Base-by-base conservation (phyloP, 1,140 invertebrate genomes). In the Sycophila sp. region DNA sequence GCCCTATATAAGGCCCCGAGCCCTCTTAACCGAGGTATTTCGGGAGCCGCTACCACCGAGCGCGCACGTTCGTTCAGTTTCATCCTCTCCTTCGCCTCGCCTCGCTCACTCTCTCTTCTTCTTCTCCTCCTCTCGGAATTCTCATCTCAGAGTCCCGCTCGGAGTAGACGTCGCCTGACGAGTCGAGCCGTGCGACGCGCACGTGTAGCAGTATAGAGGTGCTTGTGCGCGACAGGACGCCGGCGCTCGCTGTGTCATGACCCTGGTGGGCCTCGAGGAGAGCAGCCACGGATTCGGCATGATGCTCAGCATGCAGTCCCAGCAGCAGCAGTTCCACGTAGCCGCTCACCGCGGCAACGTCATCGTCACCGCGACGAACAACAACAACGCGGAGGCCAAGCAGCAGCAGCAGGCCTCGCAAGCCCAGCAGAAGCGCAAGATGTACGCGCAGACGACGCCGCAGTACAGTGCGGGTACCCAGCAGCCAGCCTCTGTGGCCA, bases 401-500 rank as follows among this genome's bases (percentile, higher is more conserved):
- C 68, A 74, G 51, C 77, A 77, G n/a, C 74, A 75, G 19, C 69
- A 47, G 15, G 26, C 47, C 8, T 53, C 72, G 1, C 76, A 71
- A 2, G 26, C 47, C 1, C 70, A 77, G n/a, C 76, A 79, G 45
- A 75, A 80, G 17, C 74, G 77, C 1, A 85, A 85, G 56, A 77
- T 85, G 30, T 86, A 85, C 53, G 72, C 53, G 0, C 83, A 85
- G 30, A 32, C 82, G 3, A 87, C 85, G 0, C 76, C 78, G 0
- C 56, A 69, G 11, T 38, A 13, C 45, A 81, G 77, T 45, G 79
- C 87, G 4, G 74, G 86, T 30, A 77, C 81, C 5, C 86, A 87
- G 74, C 92, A 92, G 75, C 91, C 93, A 63, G 94, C 94, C 2
- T 94, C 95, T 1, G 96, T 98, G 4, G 94, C 95, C 0, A 87